These are phyloP conservation scores for Coecobrya sp. DNA, from an alignment of 2,888 invertebrate species.

Conservation along the genomic window DNA sequence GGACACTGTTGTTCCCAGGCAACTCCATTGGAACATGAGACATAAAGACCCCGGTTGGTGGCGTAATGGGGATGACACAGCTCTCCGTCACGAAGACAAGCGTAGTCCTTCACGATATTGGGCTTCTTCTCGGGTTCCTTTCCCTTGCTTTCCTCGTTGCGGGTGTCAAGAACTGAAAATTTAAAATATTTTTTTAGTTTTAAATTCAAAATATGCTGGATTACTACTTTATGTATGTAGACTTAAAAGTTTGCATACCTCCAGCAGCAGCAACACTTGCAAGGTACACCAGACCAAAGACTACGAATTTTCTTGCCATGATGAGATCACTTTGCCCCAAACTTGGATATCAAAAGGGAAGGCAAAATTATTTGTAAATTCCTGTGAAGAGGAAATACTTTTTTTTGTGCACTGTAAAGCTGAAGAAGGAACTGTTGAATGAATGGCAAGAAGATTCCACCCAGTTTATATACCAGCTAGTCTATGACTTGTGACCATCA, in stretches of 20 bases:
- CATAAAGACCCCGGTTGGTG: constrained; percentile 64
- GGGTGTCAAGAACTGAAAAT: constrained; percentile 37
- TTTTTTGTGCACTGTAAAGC: neutral
- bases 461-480: neutral
- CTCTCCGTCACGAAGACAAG: constrained; percentile 77
- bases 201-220: too few relatives aligned
- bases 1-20: constrained; percentile 76
- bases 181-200: neutral
- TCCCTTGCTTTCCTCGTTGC: constrained; percentile 18
- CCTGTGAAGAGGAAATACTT: neutral
- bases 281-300: constrained; percentile 23
- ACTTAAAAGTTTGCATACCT: constrained; percentile 41
- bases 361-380: too few relatives aligned
- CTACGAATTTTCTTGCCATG: constrained; percentile 32
- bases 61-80: constrained; percentile 73
- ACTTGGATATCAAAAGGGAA: neutral
- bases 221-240: too few relatives aligned
- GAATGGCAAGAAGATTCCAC: neutral
- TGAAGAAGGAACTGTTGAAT: neutral
- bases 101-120: constrained; percentile 69
- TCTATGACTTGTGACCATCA: neutral
- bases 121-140: constrained; percentile 72
- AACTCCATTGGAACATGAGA: constrained; percentile 74
- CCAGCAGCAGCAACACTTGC: constrained; percentile 44
- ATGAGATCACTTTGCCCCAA: constrained; percentile 43